Percentiles rank a stretch among this genome's conserved stretches.
These are phyloP conservation scores for Phoenicopterus ruber DNA, from an alignment of 2,113 vertebrate species.

Conservation along the genomic window DNA sequence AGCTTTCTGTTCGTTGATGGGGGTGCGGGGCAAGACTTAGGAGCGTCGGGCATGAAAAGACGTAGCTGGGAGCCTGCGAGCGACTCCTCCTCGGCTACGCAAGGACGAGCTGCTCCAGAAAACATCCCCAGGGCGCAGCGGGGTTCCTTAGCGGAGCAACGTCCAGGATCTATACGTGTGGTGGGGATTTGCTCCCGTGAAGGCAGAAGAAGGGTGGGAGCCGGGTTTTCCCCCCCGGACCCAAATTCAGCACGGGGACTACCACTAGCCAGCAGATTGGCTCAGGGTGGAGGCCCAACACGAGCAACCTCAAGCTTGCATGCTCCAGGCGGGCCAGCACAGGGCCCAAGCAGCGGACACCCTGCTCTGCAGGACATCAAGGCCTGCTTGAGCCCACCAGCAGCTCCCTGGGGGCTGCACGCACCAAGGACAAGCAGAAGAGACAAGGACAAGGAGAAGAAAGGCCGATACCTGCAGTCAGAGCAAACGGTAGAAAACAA, in stretches of 20 bases:
- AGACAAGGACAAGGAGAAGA: no score
- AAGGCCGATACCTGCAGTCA: background rate
- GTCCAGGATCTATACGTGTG: fast-evolving
- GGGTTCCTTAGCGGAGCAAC: background rate
- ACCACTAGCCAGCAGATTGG: background rate
- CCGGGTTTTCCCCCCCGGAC: background rate
- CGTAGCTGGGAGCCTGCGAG: background rate
- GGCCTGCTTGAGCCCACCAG: background rate
- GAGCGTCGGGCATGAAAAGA: background rate
- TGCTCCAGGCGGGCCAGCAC: background rate
- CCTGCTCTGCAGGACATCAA: background rate
- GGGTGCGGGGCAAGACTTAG: background rate
- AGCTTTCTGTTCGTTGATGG: background rate
- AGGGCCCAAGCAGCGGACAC: background rate
- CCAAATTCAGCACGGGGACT: background rate
- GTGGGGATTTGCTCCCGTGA: background rate
- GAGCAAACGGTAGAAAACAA: background rate
- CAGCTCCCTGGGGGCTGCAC: background rate
- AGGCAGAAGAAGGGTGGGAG: background rate
- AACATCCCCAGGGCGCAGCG: fast-evolving
- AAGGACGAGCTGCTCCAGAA: background rate
- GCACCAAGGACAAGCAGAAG: background rate
- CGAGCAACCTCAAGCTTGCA: background rate
- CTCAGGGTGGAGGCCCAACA: background rate
- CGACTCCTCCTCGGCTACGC: background rate